Conservation (phyloP, 2,888 invertebrate genomes). For the Actias luna region DNA sequence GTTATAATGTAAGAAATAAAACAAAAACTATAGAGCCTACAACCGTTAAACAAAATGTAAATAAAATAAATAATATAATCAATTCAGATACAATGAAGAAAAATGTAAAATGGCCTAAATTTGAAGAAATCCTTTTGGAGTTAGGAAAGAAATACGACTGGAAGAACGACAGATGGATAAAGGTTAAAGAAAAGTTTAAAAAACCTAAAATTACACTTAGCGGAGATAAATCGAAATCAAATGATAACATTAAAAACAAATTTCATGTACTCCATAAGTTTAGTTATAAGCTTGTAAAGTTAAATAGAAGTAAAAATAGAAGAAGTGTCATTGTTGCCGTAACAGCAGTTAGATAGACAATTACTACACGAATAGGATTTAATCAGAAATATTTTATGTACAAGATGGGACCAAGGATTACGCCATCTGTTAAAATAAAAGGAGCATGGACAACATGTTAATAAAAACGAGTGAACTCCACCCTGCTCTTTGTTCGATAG, state of each 20-base stretch:
- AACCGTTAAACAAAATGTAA: slow-evolving; percentile 9
- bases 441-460: neutral
- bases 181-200: slow-evolving; percentile 62
- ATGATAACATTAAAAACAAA: slow-evolving; percentile 40
- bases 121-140: slow-evolving; percentile 64
- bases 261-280: slow-evolving; percentile 68
- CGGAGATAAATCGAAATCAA: slow-evolving; percentile 25
- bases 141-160: slow-evolving; percentile 73
- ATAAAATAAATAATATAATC: neutral
- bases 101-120: slow-evolving; percentile 61
- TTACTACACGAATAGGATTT: slow-evolving; percentile 24
- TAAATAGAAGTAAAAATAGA: slow-evolving; percentile 69
- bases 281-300: slow-evolving; percentile 68
- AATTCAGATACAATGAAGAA: slow-evolving; percentile 22
- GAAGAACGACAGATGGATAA: slow-evolving; percentile 77
- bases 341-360: slow-evolving; percentile 70
- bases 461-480: neutral
- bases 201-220: slow-evolving; percentile 25
- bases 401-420: slow-evolving; percentile 66
- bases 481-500: neutral
- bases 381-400: slow-evolving; percentile 52
- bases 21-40: slow-evolving; percentile 24
- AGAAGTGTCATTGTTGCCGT: slow-evolving; percentile 73
- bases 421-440: neutral
- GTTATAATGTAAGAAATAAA: slow-evolving; percentile 24